Evolutionary conservation across 1,140 invertebrate species (phyloP).

Genomic region (Halictus rubicundus): DNA sequence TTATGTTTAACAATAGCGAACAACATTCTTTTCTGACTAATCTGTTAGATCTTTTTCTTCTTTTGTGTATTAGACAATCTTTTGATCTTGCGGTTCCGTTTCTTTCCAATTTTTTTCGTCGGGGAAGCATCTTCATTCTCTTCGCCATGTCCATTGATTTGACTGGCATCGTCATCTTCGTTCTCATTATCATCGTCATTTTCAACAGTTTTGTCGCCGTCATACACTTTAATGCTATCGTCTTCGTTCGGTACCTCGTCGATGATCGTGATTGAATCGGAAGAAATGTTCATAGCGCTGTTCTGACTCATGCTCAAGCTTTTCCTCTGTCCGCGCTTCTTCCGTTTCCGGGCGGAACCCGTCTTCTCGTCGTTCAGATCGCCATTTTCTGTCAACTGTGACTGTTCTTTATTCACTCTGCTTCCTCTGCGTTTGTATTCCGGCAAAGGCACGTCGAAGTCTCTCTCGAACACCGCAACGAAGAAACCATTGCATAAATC

Average conservation of each 20-base stretch:
- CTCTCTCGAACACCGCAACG: conserved; percentile 91
- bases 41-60: background rate
- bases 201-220: no score
- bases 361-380: background rate
- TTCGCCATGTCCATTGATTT: background rate
- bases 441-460: conserved; percentile 67
- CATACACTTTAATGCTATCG: background rate
- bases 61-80: conserved; percentile 16
- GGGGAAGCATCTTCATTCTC: background rate
- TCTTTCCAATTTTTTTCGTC: conserved; percentile 8
- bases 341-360: background rate
- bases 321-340: conserved; percentile 11
- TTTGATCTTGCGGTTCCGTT: background rate
- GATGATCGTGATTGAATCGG: background rate
- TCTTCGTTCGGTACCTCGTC: background rate
- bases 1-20: background rate
- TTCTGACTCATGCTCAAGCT: background rate
- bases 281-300: background rate
- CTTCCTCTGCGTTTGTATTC: conserved; percentile 25
- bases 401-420: background rate
- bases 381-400: background rate
- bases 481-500: conserved; percentile 97
- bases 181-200: background rate
- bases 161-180: no score
- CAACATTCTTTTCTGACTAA: background rate